These are phyloP conservation scores for Malurus alboscapulatus DNA, from an alignment of 2,113 vertebrate species.

Conservation along the genomic window DNA sequence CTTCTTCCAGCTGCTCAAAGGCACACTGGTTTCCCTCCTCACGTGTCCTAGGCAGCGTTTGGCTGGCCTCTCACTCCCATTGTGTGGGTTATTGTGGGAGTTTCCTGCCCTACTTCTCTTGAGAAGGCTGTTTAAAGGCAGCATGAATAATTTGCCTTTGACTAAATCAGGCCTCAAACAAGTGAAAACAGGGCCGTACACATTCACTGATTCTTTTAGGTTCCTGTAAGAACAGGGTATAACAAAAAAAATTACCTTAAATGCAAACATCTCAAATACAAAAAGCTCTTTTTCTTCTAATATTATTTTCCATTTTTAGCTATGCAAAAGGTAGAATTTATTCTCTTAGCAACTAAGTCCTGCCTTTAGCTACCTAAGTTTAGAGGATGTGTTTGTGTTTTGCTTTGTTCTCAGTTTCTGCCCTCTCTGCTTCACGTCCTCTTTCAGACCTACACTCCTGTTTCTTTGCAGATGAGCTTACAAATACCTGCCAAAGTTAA, in stretches of 20 bases:
- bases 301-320: background rate
- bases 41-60: constrained; percentile 1
- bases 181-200: background rate
- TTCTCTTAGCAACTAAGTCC: background rate
- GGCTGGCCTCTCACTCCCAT: constrained; percentile 40
- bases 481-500: background rate
- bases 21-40: constrained; percentile 35
- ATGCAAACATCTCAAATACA: background rate
- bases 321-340: background rate
- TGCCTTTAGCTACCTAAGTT: background rate
- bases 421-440: background rate
- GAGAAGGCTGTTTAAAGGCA: constrained; percentile 50
- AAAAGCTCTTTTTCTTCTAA: background rate
- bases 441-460: background rate
- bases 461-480: background rate
- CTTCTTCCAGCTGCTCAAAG: constrained; percentile 58
- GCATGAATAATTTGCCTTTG: constrained; percentile 51
- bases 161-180: constrained; percentile 38
- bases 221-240: background rate
- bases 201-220: background rate
- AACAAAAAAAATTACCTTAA: background rate
- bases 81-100: constrained; percentile 50
- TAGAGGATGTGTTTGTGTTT: background rate
- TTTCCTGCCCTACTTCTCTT: constrained; percentile 66
- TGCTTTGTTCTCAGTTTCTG: background rate